Evolutionary conservation across 2,888 invertebrate genomes (phyloP).

Genomic region (Pristionchus fissidentatus): DNA sequence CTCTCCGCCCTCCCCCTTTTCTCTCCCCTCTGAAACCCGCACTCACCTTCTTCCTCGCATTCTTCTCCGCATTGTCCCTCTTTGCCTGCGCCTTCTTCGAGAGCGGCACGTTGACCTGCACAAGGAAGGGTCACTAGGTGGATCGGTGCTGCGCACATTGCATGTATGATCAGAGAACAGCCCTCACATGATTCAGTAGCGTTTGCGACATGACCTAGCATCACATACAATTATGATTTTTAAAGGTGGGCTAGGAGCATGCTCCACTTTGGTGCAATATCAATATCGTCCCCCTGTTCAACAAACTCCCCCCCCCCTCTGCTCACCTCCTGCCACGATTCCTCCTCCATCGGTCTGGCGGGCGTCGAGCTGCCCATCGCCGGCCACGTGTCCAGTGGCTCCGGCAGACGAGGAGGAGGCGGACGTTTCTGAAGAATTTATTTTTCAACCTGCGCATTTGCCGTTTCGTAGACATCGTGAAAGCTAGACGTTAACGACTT

Average conservation of each 20-base stretch:
- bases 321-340: conserved; percentile 38
- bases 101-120: conserved; percentile 37
- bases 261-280: no score
- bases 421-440: conserved; percentile 8
- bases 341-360: background rate
- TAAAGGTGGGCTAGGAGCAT: no score
- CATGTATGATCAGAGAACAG: no score
- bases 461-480: conserved; percentile 30
- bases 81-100: conserved; percentile 55
- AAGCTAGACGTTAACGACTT: no score
- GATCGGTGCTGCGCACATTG: no score
- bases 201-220: no score
- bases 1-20: background rate
- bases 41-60: conserved; percentile 53
- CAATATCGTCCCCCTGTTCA: no score
- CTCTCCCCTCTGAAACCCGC: background rate
- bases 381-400: conserved; percentile 49
- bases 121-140: no score
- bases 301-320: conserved; percentile 35
- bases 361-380: conserved; percentile 48
- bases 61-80: conserved; percentile 49
- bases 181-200: no score
- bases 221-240: no score
- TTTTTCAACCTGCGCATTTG: conserved; percentile 21
- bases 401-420: conserved; percentile 22